Evolutionary conservation across 2,113 vertebrate species (phyloP).

Genomic region (Crotalus helleri): DNA sequence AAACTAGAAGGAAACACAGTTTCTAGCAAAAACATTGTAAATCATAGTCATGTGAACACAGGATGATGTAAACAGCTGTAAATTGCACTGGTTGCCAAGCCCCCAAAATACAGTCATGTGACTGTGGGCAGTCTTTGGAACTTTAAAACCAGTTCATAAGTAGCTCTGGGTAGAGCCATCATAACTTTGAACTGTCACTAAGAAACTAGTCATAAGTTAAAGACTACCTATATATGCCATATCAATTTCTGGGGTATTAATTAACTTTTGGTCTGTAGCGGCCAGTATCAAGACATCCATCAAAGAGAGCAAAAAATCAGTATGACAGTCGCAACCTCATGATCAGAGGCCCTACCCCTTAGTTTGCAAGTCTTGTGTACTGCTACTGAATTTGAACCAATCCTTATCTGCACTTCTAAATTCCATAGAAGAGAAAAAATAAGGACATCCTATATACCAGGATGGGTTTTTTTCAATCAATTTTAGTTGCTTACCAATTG

Average conservation of each 20-base stretch:
- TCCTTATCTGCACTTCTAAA: background rate
- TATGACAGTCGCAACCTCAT: background rate
- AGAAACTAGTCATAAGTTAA: background rate
- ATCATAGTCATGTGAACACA: background rate
- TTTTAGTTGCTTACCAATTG: background rate
- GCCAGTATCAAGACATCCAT: background rate
- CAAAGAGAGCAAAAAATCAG: background rate
- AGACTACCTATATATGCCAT: background rate
- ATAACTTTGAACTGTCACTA: background rate
- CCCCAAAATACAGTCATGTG: background rate
- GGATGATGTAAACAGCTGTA: background rate
- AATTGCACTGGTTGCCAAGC: background rate
- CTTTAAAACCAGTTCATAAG: background rate
- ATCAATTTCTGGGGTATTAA: background rate
- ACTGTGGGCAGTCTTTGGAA: background rate
- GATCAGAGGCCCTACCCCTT: background rate
- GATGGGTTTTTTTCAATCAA: background rate
- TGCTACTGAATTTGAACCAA: background rate
- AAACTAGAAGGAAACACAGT: background rate
- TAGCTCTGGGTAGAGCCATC: background rate
- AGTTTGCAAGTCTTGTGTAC: background rate
- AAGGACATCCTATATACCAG: background rate
- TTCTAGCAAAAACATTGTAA: background rate
- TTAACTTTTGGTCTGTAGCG: background rate
- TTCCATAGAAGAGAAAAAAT: background rate